Conservation (phyloP, 2,888 invertebrate species). For the Adelphocoris suturalis region DNA sequence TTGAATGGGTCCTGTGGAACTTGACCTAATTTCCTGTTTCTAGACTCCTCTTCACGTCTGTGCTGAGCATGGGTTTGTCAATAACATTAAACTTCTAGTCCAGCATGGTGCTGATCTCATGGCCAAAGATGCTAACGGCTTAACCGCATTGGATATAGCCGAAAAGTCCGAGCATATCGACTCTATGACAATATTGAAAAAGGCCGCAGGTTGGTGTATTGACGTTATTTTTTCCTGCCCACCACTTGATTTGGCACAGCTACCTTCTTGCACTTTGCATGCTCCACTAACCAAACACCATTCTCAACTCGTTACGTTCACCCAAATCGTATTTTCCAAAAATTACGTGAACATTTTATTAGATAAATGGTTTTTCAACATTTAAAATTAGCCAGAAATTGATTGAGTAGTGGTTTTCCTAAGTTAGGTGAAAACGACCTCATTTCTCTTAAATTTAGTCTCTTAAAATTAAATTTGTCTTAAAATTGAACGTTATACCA, state of each 20-base stretch:
- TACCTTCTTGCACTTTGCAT: conserved; percentile 11
- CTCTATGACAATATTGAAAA: conserved; percentile 83
- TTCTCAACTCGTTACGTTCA: neutral
- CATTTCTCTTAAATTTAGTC: no score
- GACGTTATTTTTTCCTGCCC: neutral
- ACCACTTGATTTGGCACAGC: neutral
- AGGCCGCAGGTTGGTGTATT: conserved; percentile 82
- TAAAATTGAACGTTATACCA: no score
- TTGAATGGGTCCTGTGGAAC: no score
- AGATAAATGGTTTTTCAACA: no score
- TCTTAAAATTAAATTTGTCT: no score
- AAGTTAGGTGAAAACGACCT: no score
- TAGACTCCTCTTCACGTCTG: conserved; percentile 91
- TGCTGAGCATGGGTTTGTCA: conserved; percentile 88
- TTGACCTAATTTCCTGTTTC: conserved; percentile 72
- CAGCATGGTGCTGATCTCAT: conserved; percentile 84
- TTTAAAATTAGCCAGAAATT: no score
- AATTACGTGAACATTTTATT: no score
- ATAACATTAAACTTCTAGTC: conserved; percentile 85
- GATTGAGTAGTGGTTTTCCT: no score
- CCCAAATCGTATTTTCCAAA: no score
- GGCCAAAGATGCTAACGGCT: conserved; percentile 84
- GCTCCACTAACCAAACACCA: neutral
- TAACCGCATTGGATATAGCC: conserved; percentile 86
- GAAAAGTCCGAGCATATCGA: conserved; percentile 84